These are phyloP conservation scores for Epinotia bilunana DNA, from an alignment of 2,888 invertebrate genomes.

Conservation along the genomic window DNA sequence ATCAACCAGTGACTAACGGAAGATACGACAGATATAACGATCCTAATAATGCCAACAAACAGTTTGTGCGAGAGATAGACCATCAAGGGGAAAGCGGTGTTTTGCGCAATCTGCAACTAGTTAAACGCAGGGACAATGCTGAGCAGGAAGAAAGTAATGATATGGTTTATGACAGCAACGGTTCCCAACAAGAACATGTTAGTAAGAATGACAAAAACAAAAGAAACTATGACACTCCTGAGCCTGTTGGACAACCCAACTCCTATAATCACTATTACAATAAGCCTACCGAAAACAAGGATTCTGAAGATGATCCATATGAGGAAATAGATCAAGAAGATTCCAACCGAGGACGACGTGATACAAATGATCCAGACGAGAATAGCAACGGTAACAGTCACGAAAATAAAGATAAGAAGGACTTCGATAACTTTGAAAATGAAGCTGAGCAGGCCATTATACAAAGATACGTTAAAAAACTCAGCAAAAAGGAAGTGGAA, in stretches of 20 bases:
- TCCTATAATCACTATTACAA: conserved; percentile 59
- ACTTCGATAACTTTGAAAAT: conserved; percentile 48
- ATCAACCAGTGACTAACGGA: conserved; percentile 43
- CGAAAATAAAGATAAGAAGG: conserved; percentile 47
- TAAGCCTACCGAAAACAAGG: conserved; percentile 57
- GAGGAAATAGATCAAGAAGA: conserved; percentile 53
- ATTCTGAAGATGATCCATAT: conserved; percentile 53
- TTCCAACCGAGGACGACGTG: conserved; percentile 65
- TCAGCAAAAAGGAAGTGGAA: conserved; percentile 70
- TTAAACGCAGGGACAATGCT: conserved; percentile 45
- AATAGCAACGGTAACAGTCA: conserved; percentile 39
- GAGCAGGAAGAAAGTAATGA: conserved; percentile 58
- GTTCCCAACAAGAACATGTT: conserved; percentile 52
- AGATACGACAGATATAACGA: conserved; percentile 54
- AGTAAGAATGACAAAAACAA: conserved; percentile 55
- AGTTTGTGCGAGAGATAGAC: conserved; percentile 47
- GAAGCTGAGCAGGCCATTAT: conserved; percentile 74
- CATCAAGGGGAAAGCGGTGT: conserved; percentile 11
- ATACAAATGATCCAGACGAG: conserved; percentile 45
- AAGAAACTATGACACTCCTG: conserved; percentile 55
- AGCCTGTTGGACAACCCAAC: conserved; percentile 53
- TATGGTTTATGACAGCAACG: conserved; percentile 54
- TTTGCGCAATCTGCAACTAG: conserved; percentile 11
- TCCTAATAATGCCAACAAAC: conserved; percentile 52
- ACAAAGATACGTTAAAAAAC: conserved; percentile 71